These are phyloP conservation scores for Scaptomyza montana DNA, from an alignment of 1,140 invertebrate genomes.

Conservation along the genomic window DNA sequence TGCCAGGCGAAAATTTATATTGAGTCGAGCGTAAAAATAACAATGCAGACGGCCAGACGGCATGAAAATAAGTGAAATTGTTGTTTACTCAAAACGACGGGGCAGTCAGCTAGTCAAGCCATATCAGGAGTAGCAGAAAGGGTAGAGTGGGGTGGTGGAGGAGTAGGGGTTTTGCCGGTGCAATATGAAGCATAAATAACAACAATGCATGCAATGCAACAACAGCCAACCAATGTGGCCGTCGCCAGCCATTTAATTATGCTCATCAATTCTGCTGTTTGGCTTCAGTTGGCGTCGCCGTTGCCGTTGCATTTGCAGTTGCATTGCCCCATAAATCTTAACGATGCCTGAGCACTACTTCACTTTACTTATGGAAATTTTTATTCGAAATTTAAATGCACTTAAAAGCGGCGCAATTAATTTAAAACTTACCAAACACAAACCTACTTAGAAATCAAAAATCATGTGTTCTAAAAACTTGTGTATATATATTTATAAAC, in stretches of 20 bases:
- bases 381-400: conserved; percentile 68
- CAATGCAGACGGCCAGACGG: conserved; percentile 77
- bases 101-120: conserved; percentile 20
- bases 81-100: conserved; percentile 72
- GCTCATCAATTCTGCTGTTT: conserved; percentile 67
- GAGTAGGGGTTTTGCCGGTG: neutral
- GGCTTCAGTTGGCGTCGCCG: neutral
- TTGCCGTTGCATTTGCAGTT: conserved; percentile 30
- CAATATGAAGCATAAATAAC: conserved; percentile 80
- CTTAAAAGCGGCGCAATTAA: conserved; percentile 68
- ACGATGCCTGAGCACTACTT: conserved; percentile 42
- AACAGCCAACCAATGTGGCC: conserved; percentile 20
- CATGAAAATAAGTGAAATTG: conserved; percentile 82
- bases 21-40: conserved; percentile 81
- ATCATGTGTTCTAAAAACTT: conserved; percentile 22
- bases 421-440: conserved; percentile 35
- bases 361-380: conserved; percentile 48
- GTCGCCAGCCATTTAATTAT: conserved; percentile 74
- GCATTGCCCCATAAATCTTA: conserved; percentile 63
- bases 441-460: conserved; percentile 60
- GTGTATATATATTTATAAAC: conserved; percentile 17
- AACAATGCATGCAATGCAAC: conserved; percentile 68
- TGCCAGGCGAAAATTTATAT: conserved; percentile 69
- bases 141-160: neutral
- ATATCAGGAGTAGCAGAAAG: neutral